Base-by-base conservation (phyloP, 1,140 invertebrate genomes). In the Drosophila nannoptera region DNA sequence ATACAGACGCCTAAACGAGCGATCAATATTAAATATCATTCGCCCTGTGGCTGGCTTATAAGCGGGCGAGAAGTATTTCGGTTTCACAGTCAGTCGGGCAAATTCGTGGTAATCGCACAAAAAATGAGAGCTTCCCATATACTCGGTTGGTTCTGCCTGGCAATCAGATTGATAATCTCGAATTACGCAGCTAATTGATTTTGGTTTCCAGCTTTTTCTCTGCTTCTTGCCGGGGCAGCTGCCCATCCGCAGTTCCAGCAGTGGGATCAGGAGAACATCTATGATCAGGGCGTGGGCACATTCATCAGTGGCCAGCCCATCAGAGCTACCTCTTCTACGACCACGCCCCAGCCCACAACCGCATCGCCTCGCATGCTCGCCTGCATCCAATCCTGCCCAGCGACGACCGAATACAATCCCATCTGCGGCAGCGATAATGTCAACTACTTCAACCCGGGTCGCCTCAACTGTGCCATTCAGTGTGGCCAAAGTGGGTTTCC, bases 401-500 rank as follows among this genome's bases (percentile, higher is more conserved):
- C 88, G 0, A 93, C 93, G 7, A 81, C 89, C 0, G 91, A 94
- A 75, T 94, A 93, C 73, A 92, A 93, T 87, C 94, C 94, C 29
- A 92, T 96, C 2, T 96, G 94, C 78, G 94, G 94, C 14, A 89
- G 91, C 1, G 92, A 96, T 73, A 89, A 90, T 5, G 77, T 91
- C 4, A 92, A 92, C 2, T 95, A 95, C 75, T 77, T 77, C 5
- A 95, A 95, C 84, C 73, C 78, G 6, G 92, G 91, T 43, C 89
- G 73, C 46, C 82, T 95, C 11, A 60, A 88, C 4, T 95, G 94
- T 76, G 92, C 93, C 5, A 65, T 87, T 49, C 31, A 35, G 2
- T 94, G 93, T 87, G 93, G 93, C 72, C 89, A 88, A 78, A 72
- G 92, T 93, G 78, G 81, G 88, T 87, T 56, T n/a, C 16, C 52